Evolutionary conservation across 1,140 invertebrate genomes (phyloP), one percentile per base, ranked within the genome.

Genomic region (Drosophila quadrilineata): DNA sequence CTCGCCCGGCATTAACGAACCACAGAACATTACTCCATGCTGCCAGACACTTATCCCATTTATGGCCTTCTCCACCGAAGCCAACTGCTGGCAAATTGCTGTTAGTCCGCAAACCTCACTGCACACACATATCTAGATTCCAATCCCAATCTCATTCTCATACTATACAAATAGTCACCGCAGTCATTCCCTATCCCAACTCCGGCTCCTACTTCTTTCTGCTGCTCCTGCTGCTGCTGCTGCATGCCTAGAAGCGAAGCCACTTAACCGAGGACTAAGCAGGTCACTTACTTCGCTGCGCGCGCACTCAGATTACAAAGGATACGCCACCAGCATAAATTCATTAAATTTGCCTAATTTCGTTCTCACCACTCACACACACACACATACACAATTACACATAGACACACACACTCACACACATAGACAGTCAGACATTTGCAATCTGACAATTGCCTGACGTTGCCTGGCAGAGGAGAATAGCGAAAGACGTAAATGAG

Each of bases 291-390:
- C 73, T 70, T 60, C 49, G 69, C 48, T 82, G 41, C 50, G 73
- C 72, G 77, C 79, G 57, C 65, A 60, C 70, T 84, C 77, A 59
- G 67, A 79, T 79, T 79, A 84, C 80, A 84, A 84, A 76, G 54
- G 77, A 69, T 62, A 85, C 77, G 79, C 79, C 79, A 86, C 79
- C 79, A 84, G 79, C 79, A 84, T 85, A 84, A 84, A 84, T 84
- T 84, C 79, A 84, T 84, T 84, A 84, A 86, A 84, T 84, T 85
- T 84, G 80, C 79, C 80, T 84, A 84, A 84, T 84, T 86, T 84
- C 70, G 79, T 74, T 82, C 70, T 59, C 52, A 43, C 63, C 73
- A 73, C 46, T 62, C 68, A 48, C 45, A 49, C 75, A 65, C 48
- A 63, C 67, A 59, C 53, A 65, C 46, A 40, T 9, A 10, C 31